phyloP scores from a whole-genome alignment of 2,888 invertebrate species.

The Elmis aenea region DNA sequence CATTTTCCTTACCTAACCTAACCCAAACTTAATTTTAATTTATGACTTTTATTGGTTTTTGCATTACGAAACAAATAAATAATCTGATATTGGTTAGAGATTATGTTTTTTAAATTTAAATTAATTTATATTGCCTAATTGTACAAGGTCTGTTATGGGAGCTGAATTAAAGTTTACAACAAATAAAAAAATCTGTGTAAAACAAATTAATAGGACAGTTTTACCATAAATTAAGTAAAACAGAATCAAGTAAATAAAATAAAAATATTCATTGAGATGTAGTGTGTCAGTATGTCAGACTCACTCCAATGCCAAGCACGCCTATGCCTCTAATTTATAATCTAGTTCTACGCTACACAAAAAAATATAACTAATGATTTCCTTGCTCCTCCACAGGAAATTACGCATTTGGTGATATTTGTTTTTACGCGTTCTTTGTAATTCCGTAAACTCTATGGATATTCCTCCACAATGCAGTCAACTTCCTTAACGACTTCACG shows the following conservation, averaged over 20 bases:
- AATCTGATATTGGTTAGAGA: too few relatives aligned
- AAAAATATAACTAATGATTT: conserved; percentile 38
- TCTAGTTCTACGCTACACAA: conserved; percentile 26
- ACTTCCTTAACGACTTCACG: conserved; percentile 13
- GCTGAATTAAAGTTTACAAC: too few relatives aligned
- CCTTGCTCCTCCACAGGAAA: conserved; percentile 37
- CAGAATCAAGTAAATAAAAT: conserved; percentile 14
- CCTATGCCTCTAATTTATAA: conserved; percentile 30
- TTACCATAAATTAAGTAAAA: conserved; percentile 10
- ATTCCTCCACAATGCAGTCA: conserved; percentile 14
- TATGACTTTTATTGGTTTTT: too few relatives aligned
- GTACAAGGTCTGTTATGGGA: too few relatives aligned
- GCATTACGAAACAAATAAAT: too few relatives aligned
- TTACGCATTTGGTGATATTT: conserved; percentile 33
- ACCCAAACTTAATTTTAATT: too few relatives aligned
- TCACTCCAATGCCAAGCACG: conserved; percentile 28
- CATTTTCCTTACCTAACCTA: too few relatives aligned
- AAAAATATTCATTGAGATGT: conserved; percentile 20
- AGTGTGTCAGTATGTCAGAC: conserved; percentile 28
- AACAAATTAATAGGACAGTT: conserved; percentile 11
- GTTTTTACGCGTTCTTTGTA: conserved; percentile 24
- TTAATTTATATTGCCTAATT: too few relatives aligned
- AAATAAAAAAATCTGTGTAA: conserved; percentile 4
- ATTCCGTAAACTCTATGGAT: conserved; percentile 23
- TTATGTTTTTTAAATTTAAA: too few relatives aligned